Evolutionary conservation across 2,113 vertebrate genomes (phyloP), one percentile per base, ranked within the genome.

Genomic region (Apodemus speciosus): DNA sequence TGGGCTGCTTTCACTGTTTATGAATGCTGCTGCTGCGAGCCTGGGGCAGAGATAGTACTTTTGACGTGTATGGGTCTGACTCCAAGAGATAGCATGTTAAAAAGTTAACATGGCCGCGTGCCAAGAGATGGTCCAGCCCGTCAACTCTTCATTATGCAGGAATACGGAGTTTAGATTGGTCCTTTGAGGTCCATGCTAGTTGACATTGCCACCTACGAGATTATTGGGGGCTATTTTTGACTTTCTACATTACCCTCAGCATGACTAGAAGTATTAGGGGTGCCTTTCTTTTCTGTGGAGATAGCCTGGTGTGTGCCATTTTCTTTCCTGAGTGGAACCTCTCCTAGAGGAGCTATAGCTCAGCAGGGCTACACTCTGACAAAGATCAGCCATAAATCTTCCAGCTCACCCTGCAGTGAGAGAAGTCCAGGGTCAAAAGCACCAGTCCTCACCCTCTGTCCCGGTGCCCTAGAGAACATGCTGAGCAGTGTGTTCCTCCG

Each of bases 321-420:
- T 93, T 84, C 64, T 89, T 91, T 49, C 69, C 49, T 88, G 4
- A 3, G 32, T 73, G 71, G 60, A 56, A 53, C 88, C 91, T 46
- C 76, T 89, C 90, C 66, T 95, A 27, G 38, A 81, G 85, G 91
- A 94, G 40, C 80, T 38, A 4, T 11, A 85, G 21, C 38, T 85
- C 66, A 84, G 77, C 62, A 85, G 87, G 60, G 27, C 43, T 75
- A 3, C 14, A 40, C 32, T 72, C 85, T 81, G 71, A 93, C 60
- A 64, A 49, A 51, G 60, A 66, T 89, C 60, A n/a, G 72, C 25
- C 73, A 76, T 92, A 77, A 88, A 85, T 53, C 43, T 90, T 80
- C 76, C 20, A 8, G 2, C 72, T 93, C 77, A 51, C 16, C 27
- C 60, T 35, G 15, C 20, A 64, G 30, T 30, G 35, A 92, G 79